Conservation (phyloP, 2,113 vertebrate species). For the Callocephalon fimbriatum region DNA sequence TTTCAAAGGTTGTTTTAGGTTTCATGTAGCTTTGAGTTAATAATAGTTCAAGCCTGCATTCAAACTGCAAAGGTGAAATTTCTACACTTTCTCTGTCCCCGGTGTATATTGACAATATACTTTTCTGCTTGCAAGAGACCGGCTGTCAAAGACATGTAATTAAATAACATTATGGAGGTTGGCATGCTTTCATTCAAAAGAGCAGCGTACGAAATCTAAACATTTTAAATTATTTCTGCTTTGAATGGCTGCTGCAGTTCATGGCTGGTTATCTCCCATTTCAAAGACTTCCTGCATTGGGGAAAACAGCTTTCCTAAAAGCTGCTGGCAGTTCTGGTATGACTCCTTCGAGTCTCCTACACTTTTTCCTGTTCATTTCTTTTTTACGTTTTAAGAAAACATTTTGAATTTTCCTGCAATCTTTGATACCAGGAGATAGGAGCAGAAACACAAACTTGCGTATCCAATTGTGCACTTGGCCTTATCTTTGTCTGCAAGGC, state of each 20-base stretch:
- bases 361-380: constrained; percentile 35
- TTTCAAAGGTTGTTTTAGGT: not conserved
- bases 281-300: constrained; percentile 9
- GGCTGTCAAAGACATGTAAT: not conserved
- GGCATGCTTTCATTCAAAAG: not conserved
- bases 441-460: not conserved
- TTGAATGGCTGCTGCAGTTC: not conserved
- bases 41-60: not conserved
- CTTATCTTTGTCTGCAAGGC: constrained; percentile 28
- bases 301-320: constrained; percentile 12
- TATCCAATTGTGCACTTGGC: constrained; percentile 3
- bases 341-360: constrained; percentile 3
- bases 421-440: constrained; percentile 52
- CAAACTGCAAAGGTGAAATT: not conserved
- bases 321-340: not conserved
- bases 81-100: not conserved
- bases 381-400: constrained; percentile 28
- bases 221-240: not conserved
- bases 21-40: not conserved
- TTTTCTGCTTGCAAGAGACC: not conserved
- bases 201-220: not conserved
- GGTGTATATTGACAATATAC: not conserved
- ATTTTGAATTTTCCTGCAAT: constrained; percentile 30
- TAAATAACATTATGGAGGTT: not conserved
- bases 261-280: constrained; percentile 10